Percentiles rank a stretch among this genome's conserved stretches.
Evolutionary conservation across 2,113 vertebrate species (phyloP).

Genomic region (Noturus placidus): DNA sequence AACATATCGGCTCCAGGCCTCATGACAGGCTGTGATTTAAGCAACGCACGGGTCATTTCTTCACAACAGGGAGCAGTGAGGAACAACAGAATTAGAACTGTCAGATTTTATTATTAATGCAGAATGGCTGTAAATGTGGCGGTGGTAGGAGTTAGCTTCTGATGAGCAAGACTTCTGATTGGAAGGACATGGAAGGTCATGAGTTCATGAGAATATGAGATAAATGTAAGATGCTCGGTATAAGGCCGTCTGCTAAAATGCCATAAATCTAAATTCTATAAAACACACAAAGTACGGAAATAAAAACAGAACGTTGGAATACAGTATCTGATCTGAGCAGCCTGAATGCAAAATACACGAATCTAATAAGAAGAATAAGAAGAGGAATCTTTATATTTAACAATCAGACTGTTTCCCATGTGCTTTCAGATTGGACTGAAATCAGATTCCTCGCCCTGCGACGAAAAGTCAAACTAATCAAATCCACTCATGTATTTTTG

Average conservation of each 20-base stretch:
- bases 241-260: too few relatives aligned
- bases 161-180: too few relatives aligned
- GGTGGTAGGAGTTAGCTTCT: too few relatives aligned
- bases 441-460: background rate
- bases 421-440: background rate
- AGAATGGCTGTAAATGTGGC: background rate
- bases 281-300: background rate
- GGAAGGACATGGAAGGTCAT: too few relatives aligned
- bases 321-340: background rate
- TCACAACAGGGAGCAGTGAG: constrained; percentile 37
- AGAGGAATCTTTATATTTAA: background rate
- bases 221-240: too few relatives aligned
- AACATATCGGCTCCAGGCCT: constrained; percentile 45
- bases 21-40: constrained; percentile 53
- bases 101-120: background rate
- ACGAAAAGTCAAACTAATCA: background rate
- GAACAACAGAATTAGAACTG: constrained; percentile 59
- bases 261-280: too few relatives aligned
- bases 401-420: background rate
- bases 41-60: constrained; percentile 61
- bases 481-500: background rate
- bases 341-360: background rate
- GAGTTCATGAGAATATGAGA: too few relatives aligned
- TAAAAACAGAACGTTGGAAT: background rate
- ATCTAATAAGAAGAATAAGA: background rate